A percentile compares a stretch with the other conserved stretches of the same genome.
These are phyloP conservation scores for Mycetomoellerius zeteki DNA, from an alignment of 1,140 invertebrate genomes.

Conservation along the genomic window DNA sequence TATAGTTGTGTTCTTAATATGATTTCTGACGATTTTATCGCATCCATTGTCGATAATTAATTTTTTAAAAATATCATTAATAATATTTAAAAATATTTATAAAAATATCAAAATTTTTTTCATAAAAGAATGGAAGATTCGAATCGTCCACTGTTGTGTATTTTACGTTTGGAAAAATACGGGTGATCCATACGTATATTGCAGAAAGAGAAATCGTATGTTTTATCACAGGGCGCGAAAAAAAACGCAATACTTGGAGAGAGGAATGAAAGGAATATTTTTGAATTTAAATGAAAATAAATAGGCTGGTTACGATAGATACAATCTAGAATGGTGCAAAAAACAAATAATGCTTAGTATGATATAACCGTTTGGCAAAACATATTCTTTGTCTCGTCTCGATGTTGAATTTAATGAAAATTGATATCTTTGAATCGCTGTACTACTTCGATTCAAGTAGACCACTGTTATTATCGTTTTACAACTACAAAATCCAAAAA, in stretches of 20 bases:
- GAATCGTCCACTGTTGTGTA: not conserved
- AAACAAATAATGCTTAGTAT: constrained; percentile 15
- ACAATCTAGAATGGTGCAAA: not conserved
- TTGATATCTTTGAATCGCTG: not conserved
- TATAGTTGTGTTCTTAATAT: not conserved
- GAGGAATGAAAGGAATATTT: constrained; percentile 14
- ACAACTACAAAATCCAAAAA: not conserved
- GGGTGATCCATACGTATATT: not conserved
- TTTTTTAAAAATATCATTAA: not conserved
- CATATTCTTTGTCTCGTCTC: not conserved
- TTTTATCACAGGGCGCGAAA: not conserved
- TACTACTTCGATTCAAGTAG: not conserved
- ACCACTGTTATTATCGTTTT: not conserved
- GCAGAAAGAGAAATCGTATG: constrained; percentile 4
- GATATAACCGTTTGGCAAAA: not conserved
- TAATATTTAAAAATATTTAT: not conserved
- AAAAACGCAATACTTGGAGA: not conserved
- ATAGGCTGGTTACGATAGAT: constrained; percentile 9
- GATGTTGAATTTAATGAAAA: constrained; percentile 32
- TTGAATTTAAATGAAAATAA: constrained; percentile 16
- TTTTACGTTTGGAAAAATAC: constrained; percentile 4
- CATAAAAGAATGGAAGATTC: not conserved
- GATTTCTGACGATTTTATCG: not conserved
- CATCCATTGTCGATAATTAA: not conserved
- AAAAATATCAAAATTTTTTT: not conserved